Conservation (phyloP, 2,888 invertebrate species). For the Smittia aterrima region DNA sequence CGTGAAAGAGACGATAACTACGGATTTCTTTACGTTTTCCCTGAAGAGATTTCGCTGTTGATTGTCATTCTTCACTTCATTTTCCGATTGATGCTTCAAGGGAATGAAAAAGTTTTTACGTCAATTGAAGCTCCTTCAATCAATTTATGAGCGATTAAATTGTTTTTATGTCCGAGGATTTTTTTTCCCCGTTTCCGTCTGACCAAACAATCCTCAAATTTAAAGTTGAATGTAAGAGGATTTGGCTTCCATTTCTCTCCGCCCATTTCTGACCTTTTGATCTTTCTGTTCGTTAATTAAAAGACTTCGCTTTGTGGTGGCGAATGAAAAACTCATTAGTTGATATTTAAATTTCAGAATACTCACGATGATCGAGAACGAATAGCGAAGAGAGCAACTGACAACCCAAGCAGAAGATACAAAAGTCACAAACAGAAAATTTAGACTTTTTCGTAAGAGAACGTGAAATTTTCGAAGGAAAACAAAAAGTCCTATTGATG, state of each 20-base stretch:
- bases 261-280: neutral
- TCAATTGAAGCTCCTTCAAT: neutral
- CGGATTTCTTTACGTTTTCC: no score
- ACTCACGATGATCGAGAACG: slow-evolving; percentile 33
- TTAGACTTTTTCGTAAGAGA: no score
- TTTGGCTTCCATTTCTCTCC: neutral
- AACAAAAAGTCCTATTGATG: slow-evolving; percentile 3
- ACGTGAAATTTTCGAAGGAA: no score
- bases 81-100: neutral
- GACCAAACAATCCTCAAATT: neutral
- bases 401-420: neutral
- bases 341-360: slow-evolving; percentile 2
- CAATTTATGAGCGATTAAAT: no score
- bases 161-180: neutral
- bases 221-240: neutral
- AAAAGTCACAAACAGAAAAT: neutral
- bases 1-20: no score
- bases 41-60: no score
- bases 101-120: neutral
- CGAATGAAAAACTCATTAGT: neutral
- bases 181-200: neutral
- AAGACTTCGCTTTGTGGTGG: neutral
- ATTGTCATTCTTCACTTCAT: neutral
- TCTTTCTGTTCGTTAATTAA: neutral
- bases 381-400: slow-evolving; percentile 24